Conservation (phyloP, 2,888 invertebrate genomes). For the Dryocosmus kuriphilus region DNA sequence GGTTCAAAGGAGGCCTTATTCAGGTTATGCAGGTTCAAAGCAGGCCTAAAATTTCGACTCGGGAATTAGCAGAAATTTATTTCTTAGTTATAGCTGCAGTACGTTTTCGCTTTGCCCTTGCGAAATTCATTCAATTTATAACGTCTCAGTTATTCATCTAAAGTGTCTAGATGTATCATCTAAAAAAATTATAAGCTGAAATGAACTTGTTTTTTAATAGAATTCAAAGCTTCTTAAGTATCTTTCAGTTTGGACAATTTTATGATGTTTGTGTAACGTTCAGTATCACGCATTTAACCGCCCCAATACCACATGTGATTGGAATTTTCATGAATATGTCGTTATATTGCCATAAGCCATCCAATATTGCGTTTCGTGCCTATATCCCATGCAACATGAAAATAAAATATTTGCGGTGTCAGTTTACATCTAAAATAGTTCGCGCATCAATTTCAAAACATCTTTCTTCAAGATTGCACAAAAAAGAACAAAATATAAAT, state of each 20-base stretch:
- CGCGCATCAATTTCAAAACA: not conserved
- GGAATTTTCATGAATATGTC: constrained; percentile 7
- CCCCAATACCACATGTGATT: not conserved
- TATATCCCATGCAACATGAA: not conserved
- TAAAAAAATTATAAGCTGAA: too few relatives aligned
- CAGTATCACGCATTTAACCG: not conserved
- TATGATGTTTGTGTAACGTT: not conserved
- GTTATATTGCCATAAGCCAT: constrained; percentile 17
- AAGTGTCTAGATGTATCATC: too few relatives aligned
- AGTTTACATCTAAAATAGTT: not conserved
- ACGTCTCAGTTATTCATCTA: too few relatives aligned
- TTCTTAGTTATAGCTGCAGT: too few relatives aligned
- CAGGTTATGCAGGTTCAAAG: too few relatives aligned
- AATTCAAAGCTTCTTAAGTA: not conserved
- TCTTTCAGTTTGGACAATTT: not conserved
- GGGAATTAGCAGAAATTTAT: too few relatives aligned
- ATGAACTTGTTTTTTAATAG: too few relatives aligned
- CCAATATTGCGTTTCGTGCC: constrained; percentile 15
- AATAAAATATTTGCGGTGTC: not conserved
- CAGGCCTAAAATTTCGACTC: too few relatives aligned
- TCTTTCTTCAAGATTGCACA: not conserved
- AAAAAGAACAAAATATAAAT: not conserved
- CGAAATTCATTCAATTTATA: too few relatives aligned
- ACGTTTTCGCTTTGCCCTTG: too few relatives aligned
- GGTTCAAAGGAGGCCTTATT: too few relatives aligned